These are phyloP conservation scores for Eira barbara DNA, from an alignment of 2,113 vertebrate species.

Conservation along the genomic window DNA sequence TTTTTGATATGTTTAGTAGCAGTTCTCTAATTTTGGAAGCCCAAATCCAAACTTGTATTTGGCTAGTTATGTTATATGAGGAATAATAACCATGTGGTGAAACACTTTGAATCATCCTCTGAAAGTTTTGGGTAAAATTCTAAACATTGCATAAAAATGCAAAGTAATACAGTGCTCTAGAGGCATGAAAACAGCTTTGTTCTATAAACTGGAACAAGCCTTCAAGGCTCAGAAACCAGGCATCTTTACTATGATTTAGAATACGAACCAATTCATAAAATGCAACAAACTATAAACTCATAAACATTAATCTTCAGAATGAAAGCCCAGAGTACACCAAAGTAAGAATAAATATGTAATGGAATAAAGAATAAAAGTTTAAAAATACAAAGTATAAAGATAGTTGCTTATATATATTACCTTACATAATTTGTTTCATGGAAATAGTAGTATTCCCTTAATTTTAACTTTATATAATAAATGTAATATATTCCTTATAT, in stretches of 20 bases:
- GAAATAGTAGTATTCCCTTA: background rate
- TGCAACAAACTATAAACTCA: constrained; percentile 62
- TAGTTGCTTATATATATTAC: background rate
- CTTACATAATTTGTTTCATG: background rate
- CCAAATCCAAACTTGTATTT: background rate
- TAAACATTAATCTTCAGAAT: constrained; percentile 64
- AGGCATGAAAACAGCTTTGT: constrained; percentile 58
- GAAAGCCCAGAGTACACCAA: constrained; percentile 16
- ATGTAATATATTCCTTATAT: background rate
- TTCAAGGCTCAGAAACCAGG: constrained; percentile 60
- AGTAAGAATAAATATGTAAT: constrained; percentile 43
- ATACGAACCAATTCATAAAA: constrained; percentile 64
- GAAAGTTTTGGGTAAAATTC: constrained; percentile 43
- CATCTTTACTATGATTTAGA: constrained; percentile 60
- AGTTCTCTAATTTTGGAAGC: constrained; percentile 15
- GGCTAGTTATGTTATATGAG: background rate
- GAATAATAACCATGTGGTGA: background rate
- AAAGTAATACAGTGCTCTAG: constrained; percentile 47
- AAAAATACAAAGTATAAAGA: background rate
- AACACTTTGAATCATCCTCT: constrained; percentile 10
- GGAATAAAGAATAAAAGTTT: background rate
- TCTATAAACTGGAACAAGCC: constrained; percentile 60
- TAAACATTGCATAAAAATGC: constrained; percentile 61
- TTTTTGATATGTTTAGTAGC: background rate
- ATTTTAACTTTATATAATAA: background rate